Evolutionary conservation across 2,888 invertebrate genomes (phyloP).

Genomic region (Drosophila meridionalis): DNA sequence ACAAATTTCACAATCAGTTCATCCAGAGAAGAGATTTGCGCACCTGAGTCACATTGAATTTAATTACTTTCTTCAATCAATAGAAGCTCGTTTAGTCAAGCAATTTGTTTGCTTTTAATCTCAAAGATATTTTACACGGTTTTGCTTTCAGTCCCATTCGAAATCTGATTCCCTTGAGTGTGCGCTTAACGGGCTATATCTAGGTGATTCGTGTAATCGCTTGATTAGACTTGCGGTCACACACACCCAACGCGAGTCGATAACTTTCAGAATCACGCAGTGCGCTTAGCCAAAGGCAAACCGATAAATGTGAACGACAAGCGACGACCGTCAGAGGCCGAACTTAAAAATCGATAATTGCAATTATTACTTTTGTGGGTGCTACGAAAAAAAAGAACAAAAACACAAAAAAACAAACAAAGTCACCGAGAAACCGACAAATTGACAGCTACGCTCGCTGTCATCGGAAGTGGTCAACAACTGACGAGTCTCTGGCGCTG

Average conservation of each 20-base stretch:
- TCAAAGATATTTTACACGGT: neutral
- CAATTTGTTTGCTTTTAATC: neutral
- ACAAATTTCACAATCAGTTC: neutral
- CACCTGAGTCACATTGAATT: neutral
- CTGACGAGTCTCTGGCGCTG: constrained; percentile 11
- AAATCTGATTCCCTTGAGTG: constrained; percentile 10
- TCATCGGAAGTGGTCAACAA: constrained; percentile 48
- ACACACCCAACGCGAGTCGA: neutral
- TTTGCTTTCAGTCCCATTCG: neutral
- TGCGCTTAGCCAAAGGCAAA: constrained; percentile 2
- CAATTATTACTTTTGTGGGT: constrained; percentile 56
- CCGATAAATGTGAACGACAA: constrained; percentile 4
- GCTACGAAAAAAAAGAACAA: constrained; percentile 5
- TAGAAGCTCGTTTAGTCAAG: neutral
- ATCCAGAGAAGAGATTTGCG: neutral
- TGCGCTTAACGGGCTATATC: constrained; percentile 6
- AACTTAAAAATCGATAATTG: constrained; percentile 56
- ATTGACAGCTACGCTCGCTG: constrained; percentile 25
- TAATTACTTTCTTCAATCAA: neutral
- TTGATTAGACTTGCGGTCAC: constrained; percentile 10
- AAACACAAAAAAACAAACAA: neutral
- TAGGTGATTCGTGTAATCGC: constrained; percentile 16
- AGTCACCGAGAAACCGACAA: constrained; percentile 12
- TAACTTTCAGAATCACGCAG: constrained; percentile 11
- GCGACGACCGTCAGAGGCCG: constrained; percentile 19